Percentiles rank a stretch among this genome's conserved stretches.
Conservation (phyloP, 2,113 vertebrate genomes). For the Chauna torquata region DNA sequence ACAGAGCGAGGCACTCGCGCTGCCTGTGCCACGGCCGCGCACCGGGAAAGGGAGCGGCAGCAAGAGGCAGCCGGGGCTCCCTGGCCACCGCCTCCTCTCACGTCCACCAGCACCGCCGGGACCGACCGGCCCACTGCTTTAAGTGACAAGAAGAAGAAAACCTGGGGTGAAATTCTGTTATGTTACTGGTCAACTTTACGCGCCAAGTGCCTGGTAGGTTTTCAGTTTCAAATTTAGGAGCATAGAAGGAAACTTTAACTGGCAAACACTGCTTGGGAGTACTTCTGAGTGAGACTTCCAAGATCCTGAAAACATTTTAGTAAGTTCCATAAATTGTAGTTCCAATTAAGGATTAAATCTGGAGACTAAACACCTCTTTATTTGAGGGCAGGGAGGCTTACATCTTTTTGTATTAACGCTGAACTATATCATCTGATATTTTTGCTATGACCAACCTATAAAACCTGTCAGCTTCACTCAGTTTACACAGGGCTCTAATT, state of each 20-base stretch:
- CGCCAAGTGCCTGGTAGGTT: neutral
- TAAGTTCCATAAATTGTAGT: neutral
- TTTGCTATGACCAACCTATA: conserved; percentile 67
- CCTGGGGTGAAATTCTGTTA: neutral
- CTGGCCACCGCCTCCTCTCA: too few species aligned
- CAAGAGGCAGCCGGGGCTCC: too few species aligned
- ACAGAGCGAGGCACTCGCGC: neutral
- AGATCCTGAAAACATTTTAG: neutral
- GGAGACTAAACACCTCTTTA: conserved; percentile 45
- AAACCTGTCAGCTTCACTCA: conserved; percentile 69
- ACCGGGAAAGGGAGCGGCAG: too few species aligned
- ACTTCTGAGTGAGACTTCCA: neutral
- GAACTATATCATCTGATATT: conserved; percentile 63
- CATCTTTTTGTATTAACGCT: conserved; percentile 51
- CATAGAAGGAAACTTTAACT: neutral
- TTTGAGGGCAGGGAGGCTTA: conserved; percentile 20
- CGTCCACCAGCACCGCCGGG: neutral
- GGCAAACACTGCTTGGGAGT: neutral
- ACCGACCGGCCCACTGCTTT: neutral
- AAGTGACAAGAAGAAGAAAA: neutral
- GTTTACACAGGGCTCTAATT: conserved; percentile 70
- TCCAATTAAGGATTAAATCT: conserved; percentile 39
- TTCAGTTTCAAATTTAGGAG: neutral
- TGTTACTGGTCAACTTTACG: neutral
- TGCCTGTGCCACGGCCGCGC: too few species aligned